Evolutionary conservation across 92 coral and sea anemone species (phyloP).

Genomic region (Heliopora coerulea): DNA sequence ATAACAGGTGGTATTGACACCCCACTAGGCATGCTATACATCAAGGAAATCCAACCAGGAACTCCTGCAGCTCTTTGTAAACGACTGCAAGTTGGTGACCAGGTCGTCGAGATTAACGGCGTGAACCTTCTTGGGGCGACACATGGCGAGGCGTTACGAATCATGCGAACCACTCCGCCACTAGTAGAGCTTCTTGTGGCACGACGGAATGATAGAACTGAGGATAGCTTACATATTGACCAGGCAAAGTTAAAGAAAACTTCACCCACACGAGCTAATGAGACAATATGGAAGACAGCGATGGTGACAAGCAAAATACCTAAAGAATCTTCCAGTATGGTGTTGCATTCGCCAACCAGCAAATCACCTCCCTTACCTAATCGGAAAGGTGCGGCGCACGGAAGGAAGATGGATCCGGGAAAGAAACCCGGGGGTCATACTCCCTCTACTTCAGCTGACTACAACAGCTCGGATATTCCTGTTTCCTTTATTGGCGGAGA

Average conservation of each 20-base stretch:
- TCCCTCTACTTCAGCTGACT: background rate
- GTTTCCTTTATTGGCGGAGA: slow-evolving; percentile 42
- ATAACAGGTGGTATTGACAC: slow-evolving; percentile 94
- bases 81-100: slow-evolving; percentile 84
- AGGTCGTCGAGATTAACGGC: slow-evolving; percentile 85
- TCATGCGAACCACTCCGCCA: slow-evolving; percentile 89
- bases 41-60: slow-evolving; percentile 80
- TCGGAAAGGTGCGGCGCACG: background rate
- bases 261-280: slow-evolving; percentile 29
- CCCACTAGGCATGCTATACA: slow-evolving; percentile 89
- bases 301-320: slow-evolving; percentile 31
- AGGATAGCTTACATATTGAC: slow-evolving; percentile 21
- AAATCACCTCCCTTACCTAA: slow-evolving; percentile 2
- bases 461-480: slow-evolving; percentile 26
- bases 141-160: slow-evolving; percentile 79
- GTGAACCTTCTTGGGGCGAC: slow-evolving; percentile 84
- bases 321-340: slow-evolving; percentile 22
- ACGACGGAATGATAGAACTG: slow-evolving; percentile 66
- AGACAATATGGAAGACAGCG: slow-evolving; percentile 27
- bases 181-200: slow-evolving; percentile 91
- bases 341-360: slow-evolving; percentile 17
- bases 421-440: background rate
- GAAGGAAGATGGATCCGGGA: background rate
- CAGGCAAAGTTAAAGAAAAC: slow-evolving; percentile 19
- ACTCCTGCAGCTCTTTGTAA: slow-evolving; percentile 90